Percentiles rank a stretch among this genome's conserved stretches.
phyloP scores from a whole-genome alignment of 2,797 vertebrate genomes.

The Monodelphis domestica region DNA sequence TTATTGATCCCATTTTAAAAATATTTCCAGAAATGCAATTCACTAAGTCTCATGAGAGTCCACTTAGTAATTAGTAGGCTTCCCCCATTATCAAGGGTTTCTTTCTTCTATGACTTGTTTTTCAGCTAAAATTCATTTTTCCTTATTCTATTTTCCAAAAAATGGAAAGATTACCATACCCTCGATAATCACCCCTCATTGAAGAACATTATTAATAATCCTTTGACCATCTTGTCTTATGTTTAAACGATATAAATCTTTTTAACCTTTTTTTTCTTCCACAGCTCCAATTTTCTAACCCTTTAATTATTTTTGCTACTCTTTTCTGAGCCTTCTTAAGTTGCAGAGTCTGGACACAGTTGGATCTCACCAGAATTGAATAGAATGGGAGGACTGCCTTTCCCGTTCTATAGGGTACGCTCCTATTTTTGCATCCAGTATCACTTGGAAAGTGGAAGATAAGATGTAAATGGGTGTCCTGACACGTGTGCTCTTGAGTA shows the following conservation, averaged over 20 bases:
- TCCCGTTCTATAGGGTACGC: conserved; percentile 45
- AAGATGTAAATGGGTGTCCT: conserved; percentile 64
- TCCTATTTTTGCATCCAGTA: conserved; percentile 40
- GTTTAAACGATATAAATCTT: conserved; percentile 32
- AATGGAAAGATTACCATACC: conserved; percentile 38
- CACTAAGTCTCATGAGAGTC: conserved; percentile 44
- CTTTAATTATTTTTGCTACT: conserved; percentile 47
- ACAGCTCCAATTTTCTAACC: conserved; percentile 32
- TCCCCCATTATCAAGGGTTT: conserved; percentile 51
- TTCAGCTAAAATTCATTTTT: conserved; percentile 68
- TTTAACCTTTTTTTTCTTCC: conserved; percentile 32
- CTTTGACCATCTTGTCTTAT: conserved; percentile 33
- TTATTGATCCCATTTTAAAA: conserved; percentile 70
- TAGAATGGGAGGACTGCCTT: conserved; percentile 57
- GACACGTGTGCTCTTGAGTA: conserved; percentile 56
- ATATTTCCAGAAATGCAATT: conserved; percentile 43
- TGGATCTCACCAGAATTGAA: conserved; percentile 9
- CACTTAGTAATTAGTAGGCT: conserved; percentile 49
- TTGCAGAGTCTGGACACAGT: conserved; percentile 31
- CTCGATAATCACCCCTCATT: conserved; percentile 36
- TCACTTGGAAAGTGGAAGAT: conserved; percentile 61
- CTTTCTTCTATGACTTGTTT: conserved; percentile 60
- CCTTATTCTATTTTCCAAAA: conserved; percentile 41
- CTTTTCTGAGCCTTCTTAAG: conserved; percentile 31
- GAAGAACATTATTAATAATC: conserved; percentile 21